A percentile compares a stretch with the other conserved stretches of the same genome.
phyloP scores from a whole-genome alignment of 2,113 vertebrate genomes.

The Oxygymnocypris stewartii region DNA sequence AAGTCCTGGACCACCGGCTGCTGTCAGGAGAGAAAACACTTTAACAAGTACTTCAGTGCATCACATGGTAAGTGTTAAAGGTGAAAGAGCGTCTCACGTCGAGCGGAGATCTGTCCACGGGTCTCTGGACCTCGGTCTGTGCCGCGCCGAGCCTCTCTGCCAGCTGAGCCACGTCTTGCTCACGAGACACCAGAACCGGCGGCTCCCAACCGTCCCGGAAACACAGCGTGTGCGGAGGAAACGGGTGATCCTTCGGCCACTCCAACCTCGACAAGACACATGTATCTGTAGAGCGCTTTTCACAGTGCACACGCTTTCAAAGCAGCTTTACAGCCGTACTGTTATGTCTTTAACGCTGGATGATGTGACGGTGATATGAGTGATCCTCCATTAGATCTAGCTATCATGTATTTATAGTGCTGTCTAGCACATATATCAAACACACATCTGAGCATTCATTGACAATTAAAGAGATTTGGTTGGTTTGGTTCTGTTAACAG shows the following conservation, averaged over 20 bases:
- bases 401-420: not conserved
- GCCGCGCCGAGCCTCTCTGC: constrained; percentile 70
- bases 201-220: constrained; percentile 95
- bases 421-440: not conserved
- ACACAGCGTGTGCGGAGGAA: constrained; percentile 81
- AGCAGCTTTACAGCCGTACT: not conserved
- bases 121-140: constrained; percentile 73
- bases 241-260: constrained; percentile 92
- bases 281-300: no score
- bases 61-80: not conserved
- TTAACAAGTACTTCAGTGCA: not conserved
- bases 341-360: no score
- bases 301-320: not conserved
- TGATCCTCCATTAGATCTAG: not conserved
- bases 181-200: constrained; percentile 76
- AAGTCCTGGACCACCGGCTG: constrained; percentile 73
- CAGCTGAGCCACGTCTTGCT: constrained; percentile 81
- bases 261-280: constrained; percentile 75
- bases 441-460: no score
- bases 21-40: constrained; percentile 66
- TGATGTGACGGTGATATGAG: not conserved
- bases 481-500: no score
- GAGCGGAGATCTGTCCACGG: constrained; percentile 75
- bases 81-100: constrained; percentile 42
- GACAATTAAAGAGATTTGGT: no score